phyloP scores from a whole-genome alignment of 1,140 invertebrate species.

The Semibalanus balanoides region DNA sequence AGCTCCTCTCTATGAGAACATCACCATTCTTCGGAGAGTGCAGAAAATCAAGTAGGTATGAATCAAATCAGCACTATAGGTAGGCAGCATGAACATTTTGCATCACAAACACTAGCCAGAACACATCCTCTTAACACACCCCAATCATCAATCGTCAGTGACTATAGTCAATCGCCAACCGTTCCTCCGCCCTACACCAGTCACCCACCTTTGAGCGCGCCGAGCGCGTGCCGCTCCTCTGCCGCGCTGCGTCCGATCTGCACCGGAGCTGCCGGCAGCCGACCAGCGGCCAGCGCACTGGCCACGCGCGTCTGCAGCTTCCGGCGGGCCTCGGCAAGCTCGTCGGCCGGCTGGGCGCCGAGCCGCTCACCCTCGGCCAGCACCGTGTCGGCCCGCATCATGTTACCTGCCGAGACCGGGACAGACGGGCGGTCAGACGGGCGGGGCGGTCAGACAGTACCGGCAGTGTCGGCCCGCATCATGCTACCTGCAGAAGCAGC shows the following conservation, averaged over 20 bases:
- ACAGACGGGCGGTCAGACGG: background rate
- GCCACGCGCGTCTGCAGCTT: slow-evolving; percentile 6
- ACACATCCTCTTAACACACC: too few species aligned
- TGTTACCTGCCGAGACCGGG: background rate
- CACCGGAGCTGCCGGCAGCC: background rate
- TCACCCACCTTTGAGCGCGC: background rate
- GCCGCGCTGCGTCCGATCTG: background rate
- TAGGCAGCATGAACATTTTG: too few species aligned
- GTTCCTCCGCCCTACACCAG: too few species aligned
- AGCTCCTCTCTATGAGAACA: too few species aligned
- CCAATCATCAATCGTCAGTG: too few species aligned
- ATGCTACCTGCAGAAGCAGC: too few species aligned
- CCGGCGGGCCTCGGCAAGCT: background rate
- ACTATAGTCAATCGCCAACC: too few species aligned
- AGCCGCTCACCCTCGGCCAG: slow-evolving; percentile 1
- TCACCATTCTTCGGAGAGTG: too few species aligned
- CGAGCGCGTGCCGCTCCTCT: background rate
- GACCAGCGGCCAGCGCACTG: background rate
- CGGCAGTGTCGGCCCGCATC: too few species aligned
- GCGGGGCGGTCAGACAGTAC: background rate
- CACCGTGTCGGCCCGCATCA: background rate
- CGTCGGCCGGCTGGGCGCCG: background rate
- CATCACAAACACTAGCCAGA: too few species aligned
- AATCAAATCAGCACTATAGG: too few species aligned
- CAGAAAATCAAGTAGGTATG: too few species aligned